phyloP scores from a whole-genome alignment of 2,113 vertebrate species.

The Pleuronectes platessa region DNA sequence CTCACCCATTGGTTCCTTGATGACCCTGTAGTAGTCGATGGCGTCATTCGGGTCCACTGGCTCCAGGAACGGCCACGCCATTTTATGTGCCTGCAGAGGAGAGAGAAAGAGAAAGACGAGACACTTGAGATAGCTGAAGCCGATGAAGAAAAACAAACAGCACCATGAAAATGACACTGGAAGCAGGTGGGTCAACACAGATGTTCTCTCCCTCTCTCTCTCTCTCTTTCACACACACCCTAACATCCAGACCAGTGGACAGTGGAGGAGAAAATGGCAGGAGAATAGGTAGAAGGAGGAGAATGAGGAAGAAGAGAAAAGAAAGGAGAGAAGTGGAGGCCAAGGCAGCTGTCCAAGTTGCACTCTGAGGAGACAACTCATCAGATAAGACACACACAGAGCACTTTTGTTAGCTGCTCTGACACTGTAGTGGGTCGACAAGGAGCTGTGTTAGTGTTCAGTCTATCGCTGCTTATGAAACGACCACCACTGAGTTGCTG shows the following conservation, averaged over 20 bases:
- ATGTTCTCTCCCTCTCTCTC: conserved; percentile 51
- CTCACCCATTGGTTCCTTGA: conserved; percentile 99
- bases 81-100: conserved; percentile 91
- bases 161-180: conserved; percentile 59
- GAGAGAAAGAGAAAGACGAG: conserved; percentile 28
- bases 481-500: background rate
- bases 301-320: conserved; percentile 27
- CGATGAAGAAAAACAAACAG: conserved; percentile 66
- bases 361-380: conserved; percentile 52
- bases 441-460: conserved; percentile 25
- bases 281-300: conserved; percentile 11
- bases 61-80: conserved; percentile 94
- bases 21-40: conserved; percentile 97
- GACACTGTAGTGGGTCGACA: conserved; percentile 7
- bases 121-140: conserved; percentile 59
- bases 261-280: conserved; percentile 22
- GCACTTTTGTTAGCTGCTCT: conserved; percentile 71
- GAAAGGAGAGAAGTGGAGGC: conserved; percentile 18
- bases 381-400: conserved; percentile 75
- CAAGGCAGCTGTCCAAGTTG: conserved; percentile 65
- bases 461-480: conserved; percentile 13
- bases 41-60: conserved; percentile 97
- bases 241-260: background rate
- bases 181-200: conserved; percentile 80
- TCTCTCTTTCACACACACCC: background rate